Evolutionary conservation across 2,797 vertebrate genomes (phyloP).

Genomic region (Pangasius sanitwongsei): DNA sequence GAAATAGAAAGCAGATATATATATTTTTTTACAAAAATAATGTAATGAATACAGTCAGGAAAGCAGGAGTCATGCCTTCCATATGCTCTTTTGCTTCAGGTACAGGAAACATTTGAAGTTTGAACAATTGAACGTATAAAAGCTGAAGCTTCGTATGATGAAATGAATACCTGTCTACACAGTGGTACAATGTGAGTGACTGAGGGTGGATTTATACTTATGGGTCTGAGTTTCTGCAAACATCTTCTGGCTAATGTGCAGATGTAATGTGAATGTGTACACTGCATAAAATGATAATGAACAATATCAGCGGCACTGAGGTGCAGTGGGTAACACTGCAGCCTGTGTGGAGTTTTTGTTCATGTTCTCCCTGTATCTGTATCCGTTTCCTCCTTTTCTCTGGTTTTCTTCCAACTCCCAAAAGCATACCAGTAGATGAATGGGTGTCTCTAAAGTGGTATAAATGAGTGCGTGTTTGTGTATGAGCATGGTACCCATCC

Average conservation of each 20-base stretch:
- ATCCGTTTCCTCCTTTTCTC: no score
- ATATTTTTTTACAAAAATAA: background rate
- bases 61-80: background rate
- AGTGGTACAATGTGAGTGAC: background rate
- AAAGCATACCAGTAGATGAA: background rate
- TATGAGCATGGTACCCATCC: background rate
- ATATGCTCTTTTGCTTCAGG: background rate
- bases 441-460: background rate
- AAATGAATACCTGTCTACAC: background rate
- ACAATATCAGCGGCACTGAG: background rate
- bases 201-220: background rate
- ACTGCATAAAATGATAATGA: background rate
- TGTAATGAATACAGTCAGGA: background rate
- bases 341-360: background rate
- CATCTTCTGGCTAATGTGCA: background rate
- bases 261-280: background rate
- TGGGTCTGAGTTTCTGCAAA: background rate
- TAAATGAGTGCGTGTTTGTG: background rate
- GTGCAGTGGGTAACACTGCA: background rate
- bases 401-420: background rate
- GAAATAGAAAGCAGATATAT: constrained; percentile 6
- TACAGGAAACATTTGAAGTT: background rate
- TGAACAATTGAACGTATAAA: background rate
- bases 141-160: background rate
- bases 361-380: background rate